Conservation (phyloP, 2,888 invertebrate genomes). For the Hemicrepidius hirtus region DNA sequence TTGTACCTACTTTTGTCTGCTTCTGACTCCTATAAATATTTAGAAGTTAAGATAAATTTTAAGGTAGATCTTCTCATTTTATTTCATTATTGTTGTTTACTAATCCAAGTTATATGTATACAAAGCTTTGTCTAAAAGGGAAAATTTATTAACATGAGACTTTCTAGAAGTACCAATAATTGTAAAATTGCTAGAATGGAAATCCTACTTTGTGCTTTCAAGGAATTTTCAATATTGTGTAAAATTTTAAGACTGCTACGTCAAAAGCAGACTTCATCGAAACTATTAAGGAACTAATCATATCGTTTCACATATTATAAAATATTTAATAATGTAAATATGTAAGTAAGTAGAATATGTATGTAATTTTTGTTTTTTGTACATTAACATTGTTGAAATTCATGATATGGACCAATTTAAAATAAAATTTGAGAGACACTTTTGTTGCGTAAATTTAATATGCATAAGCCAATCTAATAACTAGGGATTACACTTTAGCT, state of each 20-base stretch:
- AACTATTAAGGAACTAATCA: constrained; percentile 35
- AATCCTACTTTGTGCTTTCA: constrained; percentile 42
- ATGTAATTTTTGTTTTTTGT: constrained; percentile 59
- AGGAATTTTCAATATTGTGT: constrained; percentile 27
- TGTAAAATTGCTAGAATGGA: constrained; percentile 20
- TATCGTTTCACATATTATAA: constrained; percentile 36
- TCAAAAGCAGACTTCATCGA: constrained; percentile 18
- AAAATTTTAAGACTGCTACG: constrained; percentile 16
- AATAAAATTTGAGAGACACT: constrained; percentile 34
- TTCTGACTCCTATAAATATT: constrained; percentile 20
- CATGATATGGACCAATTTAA: constrained; percentile 47
- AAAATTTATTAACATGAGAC: constrained; percentile 9
- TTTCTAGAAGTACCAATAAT: constrained; percentile 16
- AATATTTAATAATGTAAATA: constrained; percentile 54
- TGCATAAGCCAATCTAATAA: too few relatives aligned
- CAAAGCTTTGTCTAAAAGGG: constrained; percentile 8
- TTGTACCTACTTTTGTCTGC: constrained; percentile 25
- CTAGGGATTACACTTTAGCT: too few relatives aligned
- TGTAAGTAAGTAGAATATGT: constrained; percentile 56
- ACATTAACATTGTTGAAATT: constrained; percentile 57
- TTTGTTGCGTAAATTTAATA: neutral
- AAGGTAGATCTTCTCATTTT: constrained; percentile 23
- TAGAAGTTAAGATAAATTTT: constrained; percentile 26
- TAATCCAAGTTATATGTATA: constrained; percentile 8
- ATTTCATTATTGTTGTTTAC: constrained; percentile 17